These are phyloP conservation scores for Steinernema scapterisci DNA, from an alignment of 2,888 invertebrate species.

Conservation along the genomic window DNA sequence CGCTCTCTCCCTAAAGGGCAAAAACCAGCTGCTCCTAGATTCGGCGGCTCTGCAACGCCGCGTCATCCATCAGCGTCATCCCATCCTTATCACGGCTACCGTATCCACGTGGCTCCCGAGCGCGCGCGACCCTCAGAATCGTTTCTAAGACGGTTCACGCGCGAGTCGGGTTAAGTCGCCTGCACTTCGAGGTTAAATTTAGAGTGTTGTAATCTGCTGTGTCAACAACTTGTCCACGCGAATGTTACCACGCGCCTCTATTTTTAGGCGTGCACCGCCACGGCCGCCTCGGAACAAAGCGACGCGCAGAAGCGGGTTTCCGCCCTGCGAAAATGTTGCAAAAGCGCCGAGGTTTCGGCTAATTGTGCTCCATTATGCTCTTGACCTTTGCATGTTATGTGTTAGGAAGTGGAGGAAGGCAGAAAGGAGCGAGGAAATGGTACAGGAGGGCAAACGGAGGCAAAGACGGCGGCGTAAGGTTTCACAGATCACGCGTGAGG, in stretches of 20 bases:
- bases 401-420: too few relatives aligned
- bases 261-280: not conserved
- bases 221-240: slow-evolving; percentile 17
- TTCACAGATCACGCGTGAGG: too few relatives aligned
- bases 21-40: not conserved
- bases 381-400: slow-evolving; percentile 11
- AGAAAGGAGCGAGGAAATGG: too few relatives aligned
- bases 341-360: not conserved
- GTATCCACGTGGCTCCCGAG: not conserved
- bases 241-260: not conserved
- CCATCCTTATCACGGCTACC: not conserved
- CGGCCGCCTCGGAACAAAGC: not conserved
- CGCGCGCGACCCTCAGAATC: not conserved
- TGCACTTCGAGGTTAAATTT: not conserved
- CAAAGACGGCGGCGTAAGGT: too few relatives aligned
- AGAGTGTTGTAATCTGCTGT: not conserved
- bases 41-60: not conserved
- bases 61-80: not conserved
- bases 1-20: not conserved
- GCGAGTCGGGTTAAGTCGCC: too few relatives aligned
- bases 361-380: slow-evolving; percentile 26
- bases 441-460: too few relatives aligned
- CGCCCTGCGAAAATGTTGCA: slow-evolving; percentile 1
- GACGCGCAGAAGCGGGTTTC: slow-evolving; percentile 1
- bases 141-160: not conserved